phyloP scores from a whole-genome alignment of 2,888 invertebrate species.

The Pyrochroa serraticornis region DNA sequence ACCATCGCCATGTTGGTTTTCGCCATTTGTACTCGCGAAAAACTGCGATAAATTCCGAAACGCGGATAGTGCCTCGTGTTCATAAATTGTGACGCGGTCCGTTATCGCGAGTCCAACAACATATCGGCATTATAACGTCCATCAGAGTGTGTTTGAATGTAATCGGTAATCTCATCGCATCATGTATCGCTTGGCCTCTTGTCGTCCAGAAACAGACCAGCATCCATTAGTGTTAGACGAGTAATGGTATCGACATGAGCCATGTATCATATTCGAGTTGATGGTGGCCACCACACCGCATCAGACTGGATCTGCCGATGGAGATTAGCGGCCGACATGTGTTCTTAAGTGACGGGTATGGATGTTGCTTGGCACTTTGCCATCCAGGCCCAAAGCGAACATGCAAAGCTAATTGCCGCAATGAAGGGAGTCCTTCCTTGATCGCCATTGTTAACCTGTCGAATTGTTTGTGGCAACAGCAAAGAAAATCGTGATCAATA shows the following conservation, averaged over 20 bases:
- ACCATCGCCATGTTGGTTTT: too few species aligned
- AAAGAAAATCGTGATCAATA: too few species aligned
- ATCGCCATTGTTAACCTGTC: too few species aligned
- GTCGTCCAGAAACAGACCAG: slow-evolving; percentile 38
- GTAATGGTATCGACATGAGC: slow-evolving; percentile 34
- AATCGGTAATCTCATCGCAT: slow-evolving; percentile 41
- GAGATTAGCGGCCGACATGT: slow-evolving; percentile 24
- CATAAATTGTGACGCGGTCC: slow-evolving; percentile 47
- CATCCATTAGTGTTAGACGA: slow-evolving; percentile 35
- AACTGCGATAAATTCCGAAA: slow-evolving; percentile 17
- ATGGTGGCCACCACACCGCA: slow-evolving; percentile 25
- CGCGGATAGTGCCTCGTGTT: slow-evolving; percentile 39
- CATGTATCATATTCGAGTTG: slow-evolving; percentile 30
- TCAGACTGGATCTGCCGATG: slow-evolving; percentile 19
- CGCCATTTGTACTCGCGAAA: too few species aligned
- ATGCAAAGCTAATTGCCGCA: too few species aligned
- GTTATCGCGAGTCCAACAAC: slow-evolving; percentile 48
- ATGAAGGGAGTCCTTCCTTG: too few species aligned
- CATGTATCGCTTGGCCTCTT: slow-evolving; percentile 30
- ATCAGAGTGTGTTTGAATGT: slow-evolving; percentile 54
- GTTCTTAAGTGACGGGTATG: slow-evolving; percentile 26
- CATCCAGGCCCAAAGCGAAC: slow-evolving; percentile 3
- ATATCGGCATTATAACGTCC: slow-evolving; percentile 55
- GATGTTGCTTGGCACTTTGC: slow-evolving; percentile 24
- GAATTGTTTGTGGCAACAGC: too few species aligned